Conservation (phyloP, 2,888 invertebrate genomes). For the Thumatha senex region DNA sequence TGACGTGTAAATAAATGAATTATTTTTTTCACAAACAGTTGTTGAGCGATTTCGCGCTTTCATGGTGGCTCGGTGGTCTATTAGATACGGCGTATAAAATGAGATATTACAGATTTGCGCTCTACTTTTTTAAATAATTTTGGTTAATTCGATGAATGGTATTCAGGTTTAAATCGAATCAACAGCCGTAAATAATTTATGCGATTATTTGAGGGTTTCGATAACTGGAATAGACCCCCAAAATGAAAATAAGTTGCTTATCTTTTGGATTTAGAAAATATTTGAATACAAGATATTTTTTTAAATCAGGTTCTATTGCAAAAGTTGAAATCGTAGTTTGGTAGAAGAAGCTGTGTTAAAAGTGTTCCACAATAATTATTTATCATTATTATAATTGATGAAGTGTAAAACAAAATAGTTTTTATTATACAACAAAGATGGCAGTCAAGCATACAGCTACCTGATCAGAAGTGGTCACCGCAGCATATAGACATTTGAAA, state of each 20-base stretch:
- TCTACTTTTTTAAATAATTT: slow-evolving; percentile 8
- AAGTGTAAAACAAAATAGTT: too few relatives aligned
- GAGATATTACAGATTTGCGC: slow-evolving; percentile 17
- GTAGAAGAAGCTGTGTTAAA: too few relatives aligned
- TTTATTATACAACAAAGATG: too few relatives aligned
- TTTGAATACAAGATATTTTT: not conserved
- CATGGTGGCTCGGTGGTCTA: slow-evolving; percentile 57
- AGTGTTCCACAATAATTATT: too few relatives aligned
- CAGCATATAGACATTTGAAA: too few relatives aligned
- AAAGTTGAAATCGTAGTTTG: too few relatives aligned
- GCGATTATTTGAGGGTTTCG: slow-evolving; percentile 3
- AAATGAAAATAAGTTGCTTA: not conserved
- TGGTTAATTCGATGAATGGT: slow-evolving; percentile 15
- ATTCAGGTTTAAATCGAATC: slow-evolving; percentile 7
- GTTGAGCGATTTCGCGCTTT: slow-evolving; percentile 72
- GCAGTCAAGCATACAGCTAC: too few relatives aligned
- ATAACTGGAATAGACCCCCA: not conserved
- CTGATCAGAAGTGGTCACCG: too few relatives aligned
- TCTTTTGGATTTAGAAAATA: not conserved
- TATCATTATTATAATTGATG: too few relatives aligned
- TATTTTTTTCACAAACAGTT: slow-evolving; percentile 50
- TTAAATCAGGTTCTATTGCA: too few relatives aligned
- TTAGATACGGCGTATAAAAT: slow-evolving; percentile 11
- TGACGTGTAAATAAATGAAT: slow-evolving; percentile 79
- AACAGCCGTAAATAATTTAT: slow-evolving; percentile 9